Conservation (phyloP, 2,797 vertebrate species). For the Chromis chromis region DNA sequence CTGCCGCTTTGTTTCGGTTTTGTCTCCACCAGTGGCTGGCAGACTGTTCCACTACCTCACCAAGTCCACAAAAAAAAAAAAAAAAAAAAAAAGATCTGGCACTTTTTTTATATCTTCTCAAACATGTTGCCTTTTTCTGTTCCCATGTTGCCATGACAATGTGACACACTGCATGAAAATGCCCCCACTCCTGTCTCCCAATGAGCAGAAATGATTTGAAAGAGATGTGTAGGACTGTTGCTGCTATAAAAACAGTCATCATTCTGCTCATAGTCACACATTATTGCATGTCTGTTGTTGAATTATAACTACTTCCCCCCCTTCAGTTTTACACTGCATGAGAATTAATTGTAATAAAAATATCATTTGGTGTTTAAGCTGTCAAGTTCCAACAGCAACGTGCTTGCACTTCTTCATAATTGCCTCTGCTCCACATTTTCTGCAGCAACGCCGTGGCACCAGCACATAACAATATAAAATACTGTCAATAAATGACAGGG, state of each 20-base stretch:
- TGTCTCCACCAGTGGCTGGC: slow-evolving; percentile 52
- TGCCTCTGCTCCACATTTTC: slow-evolving; percentile 3
- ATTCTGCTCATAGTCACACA: slow-evolving; percentile 7
- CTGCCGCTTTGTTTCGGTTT: slow-evolving; percentile 51
- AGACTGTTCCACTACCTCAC: slow-evolving; percentile 61
- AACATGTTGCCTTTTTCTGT: slow-evolving; percentile 44
- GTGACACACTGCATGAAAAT: slow-evolving; percentile 62
- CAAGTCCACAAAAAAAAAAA: slow-evolving; percentile 27
- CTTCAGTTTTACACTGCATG: slow-evolving; percentile 18
- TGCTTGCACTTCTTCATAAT: slow-evolving; percentile 28
- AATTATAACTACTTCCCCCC: slow-evolving; percentile 7
- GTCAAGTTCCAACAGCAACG: slow-evolving; percentile 30
- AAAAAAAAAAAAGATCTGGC: slow-evolving; percentile 53
- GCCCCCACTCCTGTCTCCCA: slow-evolving; percentile 34
- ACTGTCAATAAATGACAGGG: slow-evolving; percentile 14
- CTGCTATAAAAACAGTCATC: slow-evolving; percentile 28
- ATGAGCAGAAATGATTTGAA: slow-evolving; percentile 46
- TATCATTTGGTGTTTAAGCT: slow-evolving; percentile 45
- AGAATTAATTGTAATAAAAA: slow-evolving; percentile 33
- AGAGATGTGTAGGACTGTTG: slow-evolving; percentile 28
- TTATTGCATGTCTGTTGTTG: neutral
- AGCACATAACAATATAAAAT: slow-evolving; percentile 28
- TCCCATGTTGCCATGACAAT: slow-evolving; percentile 74
- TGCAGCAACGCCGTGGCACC: neutral
- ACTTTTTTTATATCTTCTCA: slow-evolving; percentile 26